phyloP scores from a whole-genome alignment of 2,797 vertebrate species.

The Urocyon cinereoargenteus region DNA sequence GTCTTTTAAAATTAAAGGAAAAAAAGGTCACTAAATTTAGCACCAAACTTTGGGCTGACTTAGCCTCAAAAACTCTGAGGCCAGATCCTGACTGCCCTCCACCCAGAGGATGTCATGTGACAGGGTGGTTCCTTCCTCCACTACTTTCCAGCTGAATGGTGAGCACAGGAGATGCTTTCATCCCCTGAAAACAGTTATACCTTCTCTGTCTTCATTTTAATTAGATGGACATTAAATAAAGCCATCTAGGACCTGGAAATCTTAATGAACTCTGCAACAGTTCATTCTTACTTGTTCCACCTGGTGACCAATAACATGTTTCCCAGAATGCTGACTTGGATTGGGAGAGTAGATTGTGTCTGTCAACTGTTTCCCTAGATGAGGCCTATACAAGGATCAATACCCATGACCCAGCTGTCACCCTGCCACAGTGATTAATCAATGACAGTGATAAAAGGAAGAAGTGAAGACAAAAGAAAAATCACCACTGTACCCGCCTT shows the following conservation, averaged over 20 bases:
- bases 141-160: background rate
- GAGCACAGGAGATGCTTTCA: background rate
- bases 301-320: background rate
- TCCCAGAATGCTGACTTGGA: background rate
- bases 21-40: background rate
- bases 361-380: background rate
- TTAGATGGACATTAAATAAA: background rate
- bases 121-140: background rate
- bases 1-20: constrained; percentile 41
- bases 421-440: background rate
- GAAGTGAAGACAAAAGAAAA: background rate
- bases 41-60: background rate
- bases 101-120: background rate
- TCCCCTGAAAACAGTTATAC: background rate
- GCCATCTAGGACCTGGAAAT: background rate
- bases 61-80: background rate
- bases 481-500: background rate
- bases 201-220: background rate
- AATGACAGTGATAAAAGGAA: background rate
- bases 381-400: background rate
- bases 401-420: background rate
- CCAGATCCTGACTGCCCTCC: background rate
- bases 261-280: background rate
- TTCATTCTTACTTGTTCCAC: background rate
- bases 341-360: background rate